A percentile compares a stretch with the other conserved stretches of the same genome.
Evolutionary conservation across 2,113 vertebrate species (phyloP).

Genomic region (Cynocephalus volans): DNA sequence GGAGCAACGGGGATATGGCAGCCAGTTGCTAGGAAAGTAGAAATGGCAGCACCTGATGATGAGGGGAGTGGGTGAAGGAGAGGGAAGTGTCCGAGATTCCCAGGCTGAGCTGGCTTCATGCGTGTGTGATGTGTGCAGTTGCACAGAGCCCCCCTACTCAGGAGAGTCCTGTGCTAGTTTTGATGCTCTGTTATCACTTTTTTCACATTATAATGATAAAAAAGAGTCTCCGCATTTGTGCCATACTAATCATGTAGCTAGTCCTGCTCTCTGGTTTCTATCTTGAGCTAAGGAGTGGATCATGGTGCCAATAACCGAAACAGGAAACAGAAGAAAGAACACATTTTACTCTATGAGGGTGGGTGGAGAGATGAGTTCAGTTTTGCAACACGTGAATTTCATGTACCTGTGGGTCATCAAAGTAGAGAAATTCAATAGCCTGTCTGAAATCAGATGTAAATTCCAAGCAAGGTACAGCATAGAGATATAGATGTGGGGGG

Average conservation of each 20-base stretch:
- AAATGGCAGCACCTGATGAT: background rate
- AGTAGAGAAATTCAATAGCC: background rate
- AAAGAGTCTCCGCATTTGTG: background rate
- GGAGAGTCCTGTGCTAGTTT: background rate
- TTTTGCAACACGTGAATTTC: background rate
- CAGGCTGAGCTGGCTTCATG: background rate
- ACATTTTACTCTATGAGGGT: background rate
- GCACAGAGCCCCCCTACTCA: background rate
- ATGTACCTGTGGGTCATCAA: background rate
- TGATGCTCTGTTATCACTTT: background rate
- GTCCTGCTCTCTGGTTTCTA: background rate
- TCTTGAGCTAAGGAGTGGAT: background rate
- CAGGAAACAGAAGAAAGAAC: background rate
- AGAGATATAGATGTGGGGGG: background rate
- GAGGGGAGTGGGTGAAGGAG: background rate
- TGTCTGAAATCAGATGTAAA: slow-evolving; percentile 7
- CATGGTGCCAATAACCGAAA: background rate
- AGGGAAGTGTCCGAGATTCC: rapidly evolving
- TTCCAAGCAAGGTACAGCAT: background rate
- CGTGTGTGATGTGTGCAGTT: background rate
- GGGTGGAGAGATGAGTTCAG: background rate
- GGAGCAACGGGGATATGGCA: background rate
- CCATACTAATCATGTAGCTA: background rate
- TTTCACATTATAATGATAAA: background rate
- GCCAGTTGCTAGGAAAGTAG: background rate